phyloP scores from a whole-genome alignment of 2,888 invertebrate genomes.

The Acanthopleura granulata region DNA sequence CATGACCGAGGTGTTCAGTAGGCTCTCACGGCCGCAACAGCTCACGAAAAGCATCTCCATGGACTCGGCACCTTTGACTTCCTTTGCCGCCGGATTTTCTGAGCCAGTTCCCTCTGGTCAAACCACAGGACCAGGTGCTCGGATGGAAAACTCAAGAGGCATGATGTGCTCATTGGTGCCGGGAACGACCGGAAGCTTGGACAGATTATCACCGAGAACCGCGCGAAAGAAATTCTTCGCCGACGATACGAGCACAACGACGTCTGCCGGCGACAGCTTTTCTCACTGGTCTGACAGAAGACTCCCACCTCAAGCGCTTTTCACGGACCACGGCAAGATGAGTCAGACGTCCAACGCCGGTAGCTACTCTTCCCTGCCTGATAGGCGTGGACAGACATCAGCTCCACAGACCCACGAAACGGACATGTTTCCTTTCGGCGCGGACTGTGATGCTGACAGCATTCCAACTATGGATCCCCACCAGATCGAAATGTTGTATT shows the following conservation, averaged over 20 bases:
- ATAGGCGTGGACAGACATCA: background rate
- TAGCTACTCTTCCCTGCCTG: background rate
- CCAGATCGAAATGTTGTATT: conserved; percentile 9
- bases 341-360: background rate
- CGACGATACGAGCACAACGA: conserved; percentile 22
- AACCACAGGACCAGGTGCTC: conserved; percentile 26
- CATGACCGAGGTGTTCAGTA: conserved; percentile 29
- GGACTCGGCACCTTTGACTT: conserved; percentile 36
- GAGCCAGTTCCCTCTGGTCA: conserved; percentile 23
- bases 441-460: background rate
- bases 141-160: conserved; percentile 21
- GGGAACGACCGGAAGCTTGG: conserved; percentile 35
- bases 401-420: background rate
- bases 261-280: conserved; percentile 27
- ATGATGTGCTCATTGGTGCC: background rate
- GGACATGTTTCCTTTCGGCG: background rate
- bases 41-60: conserved; percentile 48
- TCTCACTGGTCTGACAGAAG: conserved; percentile 48
- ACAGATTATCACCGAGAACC: conserved; percentile 46
- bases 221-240: conserved; percentile 57
- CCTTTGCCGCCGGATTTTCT: conserved; percentile 21
- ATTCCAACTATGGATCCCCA: background rate
- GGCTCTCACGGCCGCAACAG: conserved; percentile 11
- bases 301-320: conserved; percentile 21
- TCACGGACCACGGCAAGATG: background rate